Evolutionary conservation across 2,113 vertebrate species (phyloP).

Genomic region (Pedetes capensis): DNA sequence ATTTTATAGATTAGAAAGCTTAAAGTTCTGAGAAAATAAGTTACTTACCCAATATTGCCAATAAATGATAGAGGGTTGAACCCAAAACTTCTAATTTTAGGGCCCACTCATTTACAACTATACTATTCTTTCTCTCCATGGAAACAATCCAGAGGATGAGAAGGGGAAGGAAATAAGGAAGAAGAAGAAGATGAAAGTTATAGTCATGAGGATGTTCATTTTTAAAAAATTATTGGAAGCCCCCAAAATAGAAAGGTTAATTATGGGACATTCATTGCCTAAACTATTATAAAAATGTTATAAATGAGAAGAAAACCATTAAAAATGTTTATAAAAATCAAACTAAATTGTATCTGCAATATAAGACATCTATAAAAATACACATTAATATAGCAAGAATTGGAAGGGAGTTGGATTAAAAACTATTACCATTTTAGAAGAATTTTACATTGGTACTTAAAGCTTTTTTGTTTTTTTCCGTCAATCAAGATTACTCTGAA

Average conservation of each 20-base stretch:
- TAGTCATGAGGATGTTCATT: neutral
- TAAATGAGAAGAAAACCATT: neutral
- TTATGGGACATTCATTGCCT: neutral
- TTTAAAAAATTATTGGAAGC: conserved; percentile 27
- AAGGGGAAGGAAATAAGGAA: neutral
- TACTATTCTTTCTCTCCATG: neutral
- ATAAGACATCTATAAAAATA: conserved; percentile 18
- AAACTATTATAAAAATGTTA: conserved; percentile 24
- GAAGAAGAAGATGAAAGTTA: neutral
- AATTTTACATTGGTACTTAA: conserved; percentile 15
- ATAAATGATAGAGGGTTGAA: conserved; percentile 8
- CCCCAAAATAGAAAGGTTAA: neutral
- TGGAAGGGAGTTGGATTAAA: neutral
- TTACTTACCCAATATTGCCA: neutral
- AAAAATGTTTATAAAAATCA: neutral
- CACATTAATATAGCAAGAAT: neutral
- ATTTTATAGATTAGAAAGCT: conserved; percentile 42
- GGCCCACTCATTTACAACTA: neutral
- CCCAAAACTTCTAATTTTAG: conserved; percentile 20
- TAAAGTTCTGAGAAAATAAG: conserved; percentile 20
- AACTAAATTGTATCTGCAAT: conserved; percentile 12
- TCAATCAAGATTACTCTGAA: conserved; percentile 38
- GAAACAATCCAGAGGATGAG: neutral
- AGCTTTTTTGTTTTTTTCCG: conserved; percentile 34
- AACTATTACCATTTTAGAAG: conserved; percentile 11